These are phyloP conservation scores for Noctua janthe DNA, from an alignment of 2,888 invertebrate species.

Conservation along the genomic window DNA sequence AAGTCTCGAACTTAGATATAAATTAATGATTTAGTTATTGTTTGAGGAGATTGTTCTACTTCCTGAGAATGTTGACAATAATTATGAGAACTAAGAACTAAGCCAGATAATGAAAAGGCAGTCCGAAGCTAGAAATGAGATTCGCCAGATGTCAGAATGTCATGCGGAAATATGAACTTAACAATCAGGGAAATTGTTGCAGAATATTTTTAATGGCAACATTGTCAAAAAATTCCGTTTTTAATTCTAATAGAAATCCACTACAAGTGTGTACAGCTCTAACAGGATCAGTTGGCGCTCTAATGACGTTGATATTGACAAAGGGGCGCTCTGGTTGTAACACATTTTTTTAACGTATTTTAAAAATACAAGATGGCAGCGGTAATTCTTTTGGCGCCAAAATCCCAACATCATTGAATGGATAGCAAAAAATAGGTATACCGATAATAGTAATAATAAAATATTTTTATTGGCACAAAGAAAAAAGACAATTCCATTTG, in stretches of 20 bases:
- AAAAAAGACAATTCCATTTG: too few relatives aligned
- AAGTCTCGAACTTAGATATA: background rate
- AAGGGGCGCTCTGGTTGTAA: too few relatives aligned
- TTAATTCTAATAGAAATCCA: background rate
- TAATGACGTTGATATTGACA: background rate
- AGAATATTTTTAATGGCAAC: background rate
- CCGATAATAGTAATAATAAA: too few relatives aligned
- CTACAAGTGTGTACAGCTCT: background rate
- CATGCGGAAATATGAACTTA: slow-evolving; percentile 1
- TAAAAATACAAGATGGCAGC: too few relatives aligned
- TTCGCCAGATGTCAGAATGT: background rate
- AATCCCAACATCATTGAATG: too few relatives aligned
- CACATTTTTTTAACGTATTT: too few relatives aligned
- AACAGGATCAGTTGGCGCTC: background rate
- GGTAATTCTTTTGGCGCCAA: too few relatives aligned
- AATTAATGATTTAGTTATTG: slow-evolving; percentile 52
- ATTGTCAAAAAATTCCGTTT: background rate
- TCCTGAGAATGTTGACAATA: slow-evolving; percentile 55
- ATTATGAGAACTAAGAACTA: slow-evolving; percentile 28
- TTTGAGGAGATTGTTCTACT: slow-evolving; percentile 43
- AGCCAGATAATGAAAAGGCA: slow-evolving; percentile 12
- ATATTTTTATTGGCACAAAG: too few relatives aligned
- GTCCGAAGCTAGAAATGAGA: background rate
- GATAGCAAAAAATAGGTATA: too few relatives aligned
- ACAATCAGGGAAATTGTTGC: background rate